Percentiles rank a stretch among this genome's conserved stretches.
Evolutionary conservation across 2,113 vertebrate genomes (phyloP).

Genomic region (Podarcis raffonei): DNA sequence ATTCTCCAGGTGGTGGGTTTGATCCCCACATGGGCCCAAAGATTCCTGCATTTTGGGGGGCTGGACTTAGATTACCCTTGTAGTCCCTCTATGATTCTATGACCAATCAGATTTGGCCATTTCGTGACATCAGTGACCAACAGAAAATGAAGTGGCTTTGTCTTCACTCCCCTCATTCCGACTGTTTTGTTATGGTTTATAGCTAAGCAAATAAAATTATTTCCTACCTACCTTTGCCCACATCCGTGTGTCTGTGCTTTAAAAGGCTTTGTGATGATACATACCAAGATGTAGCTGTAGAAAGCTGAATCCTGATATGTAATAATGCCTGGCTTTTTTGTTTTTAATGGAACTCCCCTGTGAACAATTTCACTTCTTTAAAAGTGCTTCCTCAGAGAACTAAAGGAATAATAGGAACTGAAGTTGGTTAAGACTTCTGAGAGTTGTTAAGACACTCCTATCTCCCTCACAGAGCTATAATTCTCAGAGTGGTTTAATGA

Average conservation of each 20-base stretch:
- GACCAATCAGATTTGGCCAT: background rate
- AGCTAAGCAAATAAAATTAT: too few relatives aligned
- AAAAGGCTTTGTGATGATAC: background rate
- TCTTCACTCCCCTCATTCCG: too few relatives aligned
- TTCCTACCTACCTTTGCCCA: background rate
- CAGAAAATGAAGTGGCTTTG: too few relatives aligned
- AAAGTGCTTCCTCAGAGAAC: background rate
- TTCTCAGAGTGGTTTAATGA: too few relatives aligned
- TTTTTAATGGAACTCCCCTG: background rate
- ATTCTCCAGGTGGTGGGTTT: background rate
- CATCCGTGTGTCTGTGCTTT: background rate
- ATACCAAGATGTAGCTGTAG: background rate
- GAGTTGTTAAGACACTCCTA: too few relatives aligned
- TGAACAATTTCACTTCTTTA: background rate
- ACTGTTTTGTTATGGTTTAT: too few relatives aligned
- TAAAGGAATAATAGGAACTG: background rate
- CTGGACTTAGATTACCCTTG: too few relatives aligned
- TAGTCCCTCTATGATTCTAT: background rate
- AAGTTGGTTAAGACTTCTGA: too few relatives aligned
- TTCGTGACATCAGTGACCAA: background rate
- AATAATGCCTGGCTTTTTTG: background rate
- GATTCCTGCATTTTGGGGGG: too few relatives aligned
- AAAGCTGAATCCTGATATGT: too few relatives aligned
- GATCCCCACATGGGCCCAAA: background rate
- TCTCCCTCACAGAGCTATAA: too few relatives aligned